A percentile compares a stretch with the other conserved stretches of the same genome.
Conservation (phyloP, 2,888 invertebrate genomes). For the Lasioglossum vierecki region DNA sequence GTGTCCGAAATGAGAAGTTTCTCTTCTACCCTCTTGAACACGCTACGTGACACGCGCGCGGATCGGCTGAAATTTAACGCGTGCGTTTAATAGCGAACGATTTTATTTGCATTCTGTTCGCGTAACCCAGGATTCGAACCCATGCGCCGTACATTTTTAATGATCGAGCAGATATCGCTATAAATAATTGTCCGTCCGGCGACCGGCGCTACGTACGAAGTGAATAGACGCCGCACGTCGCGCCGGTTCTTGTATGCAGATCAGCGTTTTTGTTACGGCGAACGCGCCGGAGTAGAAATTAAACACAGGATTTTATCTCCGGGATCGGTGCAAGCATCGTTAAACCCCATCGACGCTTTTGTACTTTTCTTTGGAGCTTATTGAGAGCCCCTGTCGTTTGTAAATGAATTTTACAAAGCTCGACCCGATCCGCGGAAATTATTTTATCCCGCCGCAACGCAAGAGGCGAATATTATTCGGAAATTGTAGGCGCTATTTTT, state of each 20-base stretch:
- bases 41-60: background rate
- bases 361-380: background rate
- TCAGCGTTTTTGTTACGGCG: background rate
- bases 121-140: background rate
- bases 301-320: background rate
- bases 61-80: background rate
- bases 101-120: conserved; percentile 3
- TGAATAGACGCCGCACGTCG: background rate
- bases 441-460: background rate
- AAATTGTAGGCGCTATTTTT: background rate
- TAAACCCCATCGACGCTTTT: background rate
- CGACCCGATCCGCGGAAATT: background rate
- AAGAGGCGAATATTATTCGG: no score
- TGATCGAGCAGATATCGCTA: background rate
- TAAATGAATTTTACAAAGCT: background rate
- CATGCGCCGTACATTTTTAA: conserved; percentile 6
- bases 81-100: background rate
- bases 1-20: background rate
- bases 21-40: background rate
- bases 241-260: background rate
- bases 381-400: background rate
- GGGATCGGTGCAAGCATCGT: background rate
- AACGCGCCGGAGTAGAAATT: background rate
- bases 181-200: background rate
- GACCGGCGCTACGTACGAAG: background rate